Evolutionary conservation across 2,888 invertebrate genomes (phyloP), one percentile per base, ranked within the genome.

Genomic region (Cephus runcator): DNA sequence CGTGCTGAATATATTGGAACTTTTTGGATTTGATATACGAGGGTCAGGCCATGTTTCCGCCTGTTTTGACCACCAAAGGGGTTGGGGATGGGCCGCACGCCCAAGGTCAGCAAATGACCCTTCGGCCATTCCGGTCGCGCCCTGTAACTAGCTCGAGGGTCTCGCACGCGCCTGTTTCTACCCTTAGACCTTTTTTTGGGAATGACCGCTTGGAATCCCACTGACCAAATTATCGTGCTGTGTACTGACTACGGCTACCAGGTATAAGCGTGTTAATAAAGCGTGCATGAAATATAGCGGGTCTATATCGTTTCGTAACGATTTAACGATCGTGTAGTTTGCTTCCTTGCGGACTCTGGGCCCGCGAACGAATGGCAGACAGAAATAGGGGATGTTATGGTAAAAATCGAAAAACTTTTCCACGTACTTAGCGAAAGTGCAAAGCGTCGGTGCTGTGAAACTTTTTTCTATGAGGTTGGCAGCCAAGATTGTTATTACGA

Each of bases 41-140:
- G 90, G 90, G 89, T 90, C 90, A 90, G 90, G 89, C 88, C 89
- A 89, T 91, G 90, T 90, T 90, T 90, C 91, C 90, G 91, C 91
- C 91, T 91, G 91, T 91, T 91, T 91, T 91, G 91, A 91, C 91
- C 91, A 87, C 91, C 88, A 88, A 89, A 87, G 90, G 90, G 90
- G 90, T 89, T 87, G 83, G 86, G 89, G 87, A 85, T 83, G 88
- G 79, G 87, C 89, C 86, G 89, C 90, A 90, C 91, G 90, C 90
- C 90, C 88, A 88, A 86, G 91, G 90, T 90, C 83, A 80, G 86
- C 78, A 86, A 87, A 86, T 89, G 88, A 90, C 87, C 89, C 87
- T 79, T 86, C 30, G 86, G 84, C 80, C 85, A 82, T 78, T 80
- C 81, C 83, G 85, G 86, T 90, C 89, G 87, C 86, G 88, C 88